Base-by-base conservation (phyloP, 2,888 invertebrate genomes). In the Volucella zonaria region DNA sequence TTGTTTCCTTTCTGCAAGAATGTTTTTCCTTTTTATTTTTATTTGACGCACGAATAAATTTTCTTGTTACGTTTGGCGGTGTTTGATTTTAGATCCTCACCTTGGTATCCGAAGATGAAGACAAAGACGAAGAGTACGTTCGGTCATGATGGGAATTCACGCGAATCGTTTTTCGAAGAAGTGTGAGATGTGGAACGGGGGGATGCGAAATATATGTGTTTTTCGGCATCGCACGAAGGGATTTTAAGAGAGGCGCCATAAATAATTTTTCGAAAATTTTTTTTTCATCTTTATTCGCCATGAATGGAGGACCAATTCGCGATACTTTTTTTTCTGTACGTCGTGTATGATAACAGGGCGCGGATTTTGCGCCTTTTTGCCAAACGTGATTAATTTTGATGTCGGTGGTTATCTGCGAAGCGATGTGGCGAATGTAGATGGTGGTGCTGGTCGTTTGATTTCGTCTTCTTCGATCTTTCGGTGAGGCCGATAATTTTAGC, bases 211-310 rank as follows among this genome's bases (percentile, higher is more conserved):
- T 75, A 42, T 64, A 38, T 67, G 68, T 61, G 42, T 31, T 52
- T 52, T 52, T 61, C 54, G 47, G 56, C 67, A 68, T 74, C 73
- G 59, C 73, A 61, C 42, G 59, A 23, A 68, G 51, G 15, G 45
- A 52, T 71, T 70, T 49, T 67, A 47, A 58, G 66, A 67, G 58
- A 79, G 82, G 82, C 82, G 82, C 82, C 82, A 82, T 82, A 82
- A 82, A 82, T 79, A 75, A 64, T 67, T 82, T 82, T 78, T 38
- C 4, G 9, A 14, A 47, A 8, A 8, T 52, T 73, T 71, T 75
- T 42, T 31, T 56, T 15, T 31, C 45, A 38, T 47, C 1, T 42
- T 67, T 58, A 31, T 61, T 70, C 70, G 49, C 64, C 45, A 56
- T 31, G 31, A 31, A 31, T 31, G 31, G 31, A 31, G 0, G 8